Percentiles rank a stretch among this genome's conserved stretches.
Conservation (phyloP, 2,888 invertebrate species). For the Sphaerophoria taeniata region DNA sequence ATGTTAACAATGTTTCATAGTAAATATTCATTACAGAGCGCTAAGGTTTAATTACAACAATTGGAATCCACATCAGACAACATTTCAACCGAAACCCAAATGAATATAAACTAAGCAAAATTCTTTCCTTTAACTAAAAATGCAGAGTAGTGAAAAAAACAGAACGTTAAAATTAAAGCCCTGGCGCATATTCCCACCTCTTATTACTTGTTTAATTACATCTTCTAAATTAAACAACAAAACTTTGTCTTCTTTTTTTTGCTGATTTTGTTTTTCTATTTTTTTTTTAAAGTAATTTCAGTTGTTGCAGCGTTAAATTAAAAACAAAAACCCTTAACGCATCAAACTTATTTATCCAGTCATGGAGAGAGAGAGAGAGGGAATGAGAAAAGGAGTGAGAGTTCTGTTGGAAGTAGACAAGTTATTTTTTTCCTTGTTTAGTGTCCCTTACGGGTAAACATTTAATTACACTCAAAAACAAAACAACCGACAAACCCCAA, state of each 20-base stretch:
- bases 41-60: too few relatives aligned
- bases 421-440: conserved; percentile 2
- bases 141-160: neutral
- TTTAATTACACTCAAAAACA: conserved; percentile 67
- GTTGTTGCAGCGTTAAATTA: conserved; percentile 41
- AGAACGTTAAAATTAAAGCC: neutral
- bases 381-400: neutral
- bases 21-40: too few relatives aligned
- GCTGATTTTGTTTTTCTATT: neutral
- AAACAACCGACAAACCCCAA: conserved; percentile 46
- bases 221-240: conserved; percentile 49
- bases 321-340: conserved; percentile 42
- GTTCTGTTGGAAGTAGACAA: conserved; percentile 53
- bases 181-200: neutral
- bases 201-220: conserved; percentile 33
- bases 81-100: neutral
- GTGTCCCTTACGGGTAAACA: conserved; percentile 63
- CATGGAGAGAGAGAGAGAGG: neutral
- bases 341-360: conserved; percentile 51
- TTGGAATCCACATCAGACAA: too few relatives aligned
- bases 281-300: conserved; percentile 35
- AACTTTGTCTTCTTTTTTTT: conserved; percentile 10
- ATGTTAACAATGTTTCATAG: too few relatives aligned
- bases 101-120: neutral
- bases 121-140: neutral